Percentiles rank a stretch among this genome's conserved stretches.
phyloP scores from a whole-genome alignment of 1,140 invertebrate genomes.

The Kradibia gibbosae region DNA sequence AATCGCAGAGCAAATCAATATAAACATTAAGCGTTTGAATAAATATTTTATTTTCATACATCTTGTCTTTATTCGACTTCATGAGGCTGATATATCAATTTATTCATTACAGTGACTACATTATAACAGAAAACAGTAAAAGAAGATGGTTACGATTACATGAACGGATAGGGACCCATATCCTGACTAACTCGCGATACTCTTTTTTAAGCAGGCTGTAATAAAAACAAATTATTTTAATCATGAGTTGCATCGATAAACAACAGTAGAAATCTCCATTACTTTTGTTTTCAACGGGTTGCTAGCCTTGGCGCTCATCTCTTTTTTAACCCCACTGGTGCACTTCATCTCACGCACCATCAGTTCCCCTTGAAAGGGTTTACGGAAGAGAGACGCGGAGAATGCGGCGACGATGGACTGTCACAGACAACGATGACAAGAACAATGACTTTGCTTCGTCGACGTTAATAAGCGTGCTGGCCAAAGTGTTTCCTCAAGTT shows the following conservation, averaged over 20 bases:
- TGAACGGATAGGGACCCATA: neutral
- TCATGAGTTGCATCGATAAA: constrained; percentile 35
- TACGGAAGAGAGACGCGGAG: neutral
- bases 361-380: constrained; percentile 21
- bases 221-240: constrained; percentile 35
- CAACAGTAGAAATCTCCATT: constrained; percentile 20
- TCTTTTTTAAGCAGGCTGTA: neutral
- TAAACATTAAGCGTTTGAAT: neutral
- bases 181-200: neutral
- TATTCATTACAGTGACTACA: too few species aligned
- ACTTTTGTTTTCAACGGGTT: neutral
- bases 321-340: neutral
- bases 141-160: neutral
- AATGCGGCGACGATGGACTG: neutral
- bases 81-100: too few species aligned
- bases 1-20: neutral
- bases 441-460: constrained; percentile 13
- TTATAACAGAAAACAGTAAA: too few species aligned
- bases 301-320: neutral
- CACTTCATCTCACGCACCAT: neutral
- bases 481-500: neutral
- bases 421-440: constrained; percentile 15
- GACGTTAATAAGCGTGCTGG: constrained; percentile 24
- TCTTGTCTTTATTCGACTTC: neutral
- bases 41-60: neutral